A percentile compares a stretch with the other conserved stretches of the same genome.
phyloP scores from a whole-genome alignment of 2,888 invertebrate genomes.

The Heliconius erato region DNA sequence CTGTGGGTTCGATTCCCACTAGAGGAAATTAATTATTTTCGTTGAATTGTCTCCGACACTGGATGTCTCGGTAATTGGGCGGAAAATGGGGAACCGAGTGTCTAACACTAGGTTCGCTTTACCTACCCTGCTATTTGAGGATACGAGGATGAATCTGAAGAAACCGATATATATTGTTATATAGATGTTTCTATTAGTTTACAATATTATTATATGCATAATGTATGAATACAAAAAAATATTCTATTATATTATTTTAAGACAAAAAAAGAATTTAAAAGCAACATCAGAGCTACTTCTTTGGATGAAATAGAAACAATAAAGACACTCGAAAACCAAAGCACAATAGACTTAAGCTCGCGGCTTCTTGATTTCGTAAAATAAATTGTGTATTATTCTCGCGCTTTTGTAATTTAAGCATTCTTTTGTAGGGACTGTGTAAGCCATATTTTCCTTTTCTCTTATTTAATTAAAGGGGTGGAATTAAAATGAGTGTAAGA shows the following conservation, averaged over 20 bases:
- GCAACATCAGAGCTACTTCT: neutral
- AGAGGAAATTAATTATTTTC: neutral
- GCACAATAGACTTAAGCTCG: constrained; percentile 1
- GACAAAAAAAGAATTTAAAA: neutral
- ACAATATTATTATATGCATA: neutral
- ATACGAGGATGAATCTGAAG: too few species aligned
- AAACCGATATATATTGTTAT: too few species aligned
- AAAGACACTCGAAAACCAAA: neutral
- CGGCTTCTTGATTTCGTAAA: constrained; percentile 16
- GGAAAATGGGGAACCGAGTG: too few species aligned
- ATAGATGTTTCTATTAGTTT: too few species aligned
- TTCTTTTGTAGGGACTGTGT: constrained; percentile 20
- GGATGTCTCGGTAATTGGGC: neutral
- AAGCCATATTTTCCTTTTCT: constrained; percentile 27
- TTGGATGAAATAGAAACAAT: neutral
- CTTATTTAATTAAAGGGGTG: constrained; percentile 33
- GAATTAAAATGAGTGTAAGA: constrained; percentile 19
- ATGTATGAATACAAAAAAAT: too few species aligned
- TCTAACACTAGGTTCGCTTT: too few species aligned
- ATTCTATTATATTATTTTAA: too few species aligned
- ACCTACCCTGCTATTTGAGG: too few species aligned
- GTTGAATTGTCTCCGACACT: neutral
- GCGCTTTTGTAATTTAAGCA: constrained; percentile 23
- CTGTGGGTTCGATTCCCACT: neutral
- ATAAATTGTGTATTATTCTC: constrained; percentile 25